Evolutionary conservation across 2,888 invertebrate species (phyloP), one percentile per base, ranked within the genome.

Genomic region (Mellilla xanthometata): DNA sequence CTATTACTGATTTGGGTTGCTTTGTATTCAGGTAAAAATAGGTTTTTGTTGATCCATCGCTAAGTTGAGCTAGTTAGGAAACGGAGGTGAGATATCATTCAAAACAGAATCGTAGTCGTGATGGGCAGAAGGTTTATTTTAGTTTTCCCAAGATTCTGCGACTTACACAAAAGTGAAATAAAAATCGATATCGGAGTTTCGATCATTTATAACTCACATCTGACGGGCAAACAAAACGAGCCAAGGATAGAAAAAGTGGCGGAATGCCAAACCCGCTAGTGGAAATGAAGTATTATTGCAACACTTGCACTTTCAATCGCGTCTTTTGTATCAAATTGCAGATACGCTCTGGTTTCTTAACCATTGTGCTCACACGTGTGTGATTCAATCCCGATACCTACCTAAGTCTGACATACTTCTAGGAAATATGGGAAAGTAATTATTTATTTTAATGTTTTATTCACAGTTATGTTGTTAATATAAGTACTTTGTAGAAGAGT

Each of bases 281-380:
- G 77, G 80, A 83, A 83, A 83, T 81, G 76, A 83, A 83, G 84
- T 81, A 84, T 84, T 84, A 81, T 86, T 79, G 84, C 75, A 81
- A 87, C 90, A 90, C 90, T 90, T 90, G 88, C 90, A 86, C 88
- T 90, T 88, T 90, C 85, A 67, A 75, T 74, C 68, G 71, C 61
- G 68, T 65, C 70, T 66, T 72, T 74, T 70, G 71, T 71, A 62
- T 76, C 73, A 54, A 57, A 67, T 80, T 72, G 66, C 80, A 56
- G 52, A 58, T 49, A 49, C 56, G 53, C 66, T 75, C 68, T 60
- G 71, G 70, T 78, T 76, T 68, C 74, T 52, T 42, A 49, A 19
- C 66, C 53, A 65, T 64, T 66, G 65, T 70, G 47, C 54, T 56
- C 57, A 60, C 58, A 68, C 64, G 61, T 65, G 62, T 47, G 46